These are phyloP conservation scores for Cassiopea andromeda DNA, from an alignment of 30 jellyfish, hydroid and myxozoan genomes.

Conservation along the genomic window DNA sequence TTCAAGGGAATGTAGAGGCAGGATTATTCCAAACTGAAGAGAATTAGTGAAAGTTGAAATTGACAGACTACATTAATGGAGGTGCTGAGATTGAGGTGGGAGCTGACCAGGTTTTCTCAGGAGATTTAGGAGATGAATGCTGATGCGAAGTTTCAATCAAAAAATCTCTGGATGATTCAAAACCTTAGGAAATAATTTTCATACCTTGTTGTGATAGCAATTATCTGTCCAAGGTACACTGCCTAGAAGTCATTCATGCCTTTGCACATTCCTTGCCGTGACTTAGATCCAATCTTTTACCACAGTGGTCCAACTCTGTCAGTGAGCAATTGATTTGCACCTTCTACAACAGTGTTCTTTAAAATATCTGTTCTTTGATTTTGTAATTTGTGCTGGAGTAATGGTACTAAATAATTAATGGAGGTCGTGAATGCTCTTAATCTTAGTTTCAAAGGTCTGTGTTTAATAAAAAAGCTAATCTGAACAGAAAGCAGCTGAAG, in stretches of 20 bases:
- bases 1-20: no score
- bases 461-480: constrained; percentile 55
- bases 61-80: no score
- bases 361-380: not conserved
- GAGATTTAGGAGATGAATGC: no score
- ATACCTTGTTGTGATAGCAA: not conserved
- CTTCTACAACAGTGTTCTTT: not conserved
- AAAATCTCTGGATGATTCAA: no score
- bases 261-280: not conserved
- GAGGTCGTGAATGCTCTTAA: constrained; percentile 22
- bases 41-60: no score
- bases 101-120: no score
- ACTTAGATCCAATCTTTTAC: not conserved
- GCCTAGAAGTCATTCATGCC: not conserved
- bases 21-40: no score
- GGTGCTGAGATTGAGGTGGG: no score
- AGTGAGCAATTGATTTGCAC: not conserved
- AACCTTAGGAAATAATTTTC: no score
- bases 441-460: constrained; percentile 31
- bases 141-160: no score
- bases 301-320: not conserved
- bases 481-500: constrained; percentile 53
- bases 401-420: constrained; percentile 23
- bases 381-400: constrained; percentile 36
- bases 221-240: not conserved